These are phyloP conservation scores for Coregonus sp. DNA, from an alignment of 2,797 vertebrate species.

Conservation along the genomic window DNA sequence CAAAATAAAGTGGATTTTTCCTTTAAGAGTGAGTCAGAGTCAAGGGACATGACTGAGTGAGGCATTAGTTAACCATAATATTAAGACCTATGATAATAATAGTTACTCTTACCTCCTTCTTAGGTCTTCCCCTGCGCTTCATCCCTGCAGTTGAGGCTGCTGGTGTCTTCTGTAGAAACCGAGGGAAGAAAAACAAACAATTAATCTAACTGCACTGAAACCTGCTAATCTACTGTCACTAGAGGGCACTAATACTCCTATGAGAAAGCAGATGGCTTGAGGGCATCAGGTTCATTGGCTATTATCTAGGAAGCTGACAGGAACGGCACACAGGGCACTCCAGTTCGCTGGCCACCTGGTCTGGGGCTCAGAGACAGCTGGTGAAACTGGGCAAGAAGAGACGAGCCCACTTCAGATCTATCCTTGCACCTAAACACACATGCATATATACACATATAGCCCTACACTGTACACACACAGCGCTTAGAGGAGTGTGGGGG, in stretches of 20 bases:
- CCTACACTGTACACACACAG: conserved; percentile 17
- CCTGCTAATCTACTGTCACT: conserved; percentile 52
- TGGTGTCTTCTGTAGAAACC: conserved; percentile 80
- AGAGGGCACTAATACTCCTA: conserved; percentile 62
- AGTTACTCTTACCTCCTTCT: conserved; percentile 83
- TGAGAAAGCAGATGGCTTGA: conserved; percentile 56
- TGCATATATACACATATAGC: conserved; percentile 22
- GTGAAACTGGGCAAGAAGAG: conserved; percentile 69
- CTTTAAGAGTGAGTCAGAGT: too few species aligned
- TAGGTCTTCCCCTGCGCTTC: conserved; percentile 92
- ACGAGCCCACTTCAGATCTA: conserved; percentile 57
- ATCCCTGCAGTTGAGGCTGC: conserved; percentile 78
- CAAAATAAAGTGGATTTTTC: too few species aligned
- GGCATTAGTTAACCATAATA: too few species aligned
- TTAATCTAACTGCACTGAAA: conserved; percentile 7
- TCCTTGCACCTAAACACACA: conserved; percentile 52
- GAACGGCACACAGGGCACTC: conserved; percentile 78
- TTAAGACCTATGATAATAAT: not conserved
- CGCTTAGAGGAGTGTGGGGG: conserved; percentile 55
- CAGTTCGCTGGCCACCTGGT: conserved; percentile 82
- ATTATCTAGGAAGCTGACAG: conserved; percentile 81
- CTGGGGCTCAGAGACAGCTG: conserved; percentile 80
- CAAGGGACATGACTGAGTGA: too few species aligned
- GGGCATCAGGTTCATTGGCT: conserved; percentile 81
- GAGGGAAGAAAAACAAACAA: conserved; percentile 29